Evolutionary conservation across 2,113 vertebrate genomes (phyloP), one percentile per base, ranked within the genome.

Genomic region (Gadus chalcogrammus): DNA sequence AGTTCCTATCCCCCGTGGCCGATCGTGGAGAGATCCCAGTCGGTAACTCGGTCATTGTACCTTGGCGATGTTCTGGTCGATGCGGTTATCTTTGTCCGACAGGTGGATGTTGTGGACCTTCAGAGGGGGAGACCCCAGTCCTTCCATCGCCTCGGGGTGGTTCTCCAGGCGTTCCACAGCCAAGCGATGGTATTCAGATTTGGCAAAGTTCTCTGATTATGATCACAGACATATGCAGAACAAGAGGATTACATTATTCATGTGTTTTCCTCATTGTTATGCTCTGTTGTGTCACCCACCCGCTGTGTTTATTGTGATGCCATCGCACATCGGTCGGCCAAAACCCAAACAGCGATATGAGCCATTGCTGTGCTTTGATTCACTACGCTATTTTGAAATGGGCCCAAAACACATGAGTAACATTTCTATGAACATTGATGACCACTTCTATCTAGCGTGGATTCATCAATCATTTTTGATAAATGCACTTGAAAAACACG

Each of bases 51-150:
- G n/a, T 15, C 38, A 18, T 15, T 2, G 4, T 67, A 88, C 79
- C 83, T 77, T 75, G 12, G 80, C 86, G 18, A 35, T 55, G 15
- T 20, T 75, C 0, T 80, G 85, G 81, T 93, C 91, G 60, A 95
- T 79, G 0, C 64, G 71, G 74, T 95, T 95, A 69, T 90, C 70
- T 67, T 74, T 73, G 84, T 95, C 93, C 0, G 62, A 88, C 78
- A 96, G 88, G 1, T 35, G 89, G 73, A 96, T 91, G 83, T 90
- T 88, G 85, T 94, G 89, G 60, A 94, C 88, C 16, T 85, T 92
- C 5, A 96, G 85, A 0, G 94, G 94, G 0, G 91, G 89, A 0
- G 91, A 92, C 2, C 94, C 94, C 60, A 95, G 88, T 3, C 82
- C 89, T 17, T 91, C 91, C 87, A 93, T 87, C n/a, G 93, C 94